Base-by-base conservation (phyloP, 2,888 invertebrate species). In the Melanophora roralis region DNA sequence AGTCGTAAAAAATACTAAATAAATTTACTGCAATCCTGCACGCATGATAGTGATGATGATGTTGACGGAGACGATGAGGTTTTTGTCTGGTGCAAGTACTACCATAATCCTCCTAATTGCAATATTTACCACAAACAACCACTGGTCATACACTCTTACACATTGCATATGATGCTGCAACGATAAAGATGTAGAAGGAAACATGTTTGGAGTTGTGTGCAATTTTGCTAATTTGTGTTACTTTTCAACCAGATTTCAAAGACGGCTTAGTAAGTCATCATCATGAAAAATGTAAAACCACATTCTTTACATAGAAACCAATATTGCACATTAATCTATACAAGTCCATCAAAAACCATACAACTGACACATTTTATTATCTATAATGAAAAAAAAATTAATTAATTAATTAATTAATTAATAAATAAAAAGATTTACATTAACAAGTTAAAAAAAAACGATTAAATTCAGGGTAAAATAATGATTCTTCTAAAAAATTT, bases 41-140 rank as follows among this genome's bases (percentile, higher is more conserved):
- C 43, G 49, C 69, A 64, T 67, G 62, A 57, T 57, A 14, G 64
- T 45, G 53, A 72, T 57, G 62, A 47, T n/a, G 60, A 53, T 3
- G 53, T 40, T 57, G 53, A 65, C 36, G 59, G n/a, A n/a, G n/a
- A 60, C 27, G 32, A 27, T 40, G 40, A 23, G 47, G 62, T 69
- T 55, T 72, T 55, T 12, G 78, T 27, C 69, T 69, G 59, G 49
- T 32, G 12, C 47, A 40, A 67, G 59, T 23, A 55, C 53, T 68
- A 80, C 75, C 75, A 75, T 71, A 80, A 75, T 75, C 62, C 65
- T 72, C 67, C 67, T 71, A 75, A 72, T 80, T 80, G 79, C 79
- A 80, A 80, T 72, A 80, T 80, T 80, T 76, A 68, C 71, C 67
- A 78, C 67, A 78, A 60, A 72, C 51, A 72, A 59, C 62, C 59